These are phyloP conservation scores for Matsumurasca onukii DNA, from an alignment of 1,140 invertebrate species.

Conservation along the genomic window DNA sequence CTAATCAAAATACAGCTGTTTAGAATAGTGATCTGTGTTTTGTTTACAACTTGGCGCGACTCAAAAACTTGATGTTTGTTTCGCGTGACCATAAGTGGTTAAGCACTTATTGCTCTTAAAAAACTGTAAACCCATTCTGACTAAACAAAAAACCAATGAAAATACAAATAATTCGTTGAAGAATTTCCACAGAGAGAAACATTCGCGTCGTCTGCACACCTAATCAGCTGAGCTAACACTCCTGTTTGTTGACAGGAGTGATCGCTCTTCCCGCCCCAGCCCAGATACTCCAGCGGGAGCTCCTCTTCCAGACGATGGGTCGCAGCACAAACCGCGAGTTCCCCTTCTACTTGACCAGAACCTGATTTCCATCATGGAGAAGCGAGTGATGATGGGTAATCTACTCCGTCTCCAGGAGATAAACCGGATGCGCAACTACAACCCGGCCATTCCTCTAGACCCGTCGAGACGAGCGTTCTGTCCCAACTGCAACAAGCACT, in stretches of 20 bases:
- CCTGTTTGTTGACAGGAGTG: neutral
- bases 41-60: no score
- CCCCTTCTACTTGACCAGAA: constrained; percentile 27
- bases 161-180: no score
- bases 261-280: constrained; percentile 7
- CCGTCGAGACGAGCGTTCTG: constrained; percentile 29
- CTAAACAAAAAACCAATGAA: no score
- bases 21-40: no score
- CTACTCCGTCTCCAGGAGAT: constrained; percentile 18
- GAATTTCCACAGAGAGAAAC: no score
- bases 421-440: constrained; percentile 17
- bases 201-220: no score
- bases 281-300: neutral
- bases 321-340: neutral
- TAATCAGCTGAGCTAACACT: neutral
- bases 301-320: constrained; percentile 3
- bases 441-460: neutral
- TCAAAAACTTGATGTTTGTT: no score
- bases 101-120: no score
- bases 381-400: constrained; percentile 22
- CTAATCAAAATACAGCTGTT: no score
- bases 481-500: constrained; percentile 47
- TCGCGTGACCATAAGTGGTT: no score
- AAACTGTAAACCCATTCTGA: no score
- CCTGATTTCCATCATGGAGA: constrained; percentile 25